Evolutionary conservation across 1,140 invertebrate genomes (phyloP).

Genomic region (Eufriesea mexicana): DNA sequence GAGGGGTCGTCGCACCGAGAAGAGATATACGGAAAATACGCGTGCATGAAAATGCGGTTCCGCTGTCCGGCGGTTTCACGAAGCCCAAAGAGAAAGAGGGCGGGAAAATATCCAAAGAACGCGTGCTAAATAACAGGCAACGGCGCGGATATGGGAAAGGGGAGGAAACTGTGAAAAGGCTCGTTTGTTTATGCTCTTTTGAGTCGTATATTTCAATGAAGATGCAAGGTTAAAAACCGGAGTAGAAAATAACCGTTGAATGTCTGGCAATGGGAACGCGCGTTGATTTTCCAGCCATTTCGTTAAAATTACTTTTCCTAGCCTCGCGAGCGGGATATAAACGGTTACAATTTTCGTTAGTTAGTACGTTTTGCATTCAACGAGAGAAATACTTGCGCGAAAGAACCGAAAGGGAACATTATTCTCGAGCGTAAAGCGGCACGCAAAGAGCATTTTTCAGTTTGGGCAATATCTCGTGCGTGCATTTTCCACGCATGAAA

Average conservation of each 20-base stretch:
- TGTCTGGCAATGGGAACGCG: neutral
- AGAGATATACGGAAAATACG: neutral
- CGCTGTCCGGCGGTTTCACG: neutral
- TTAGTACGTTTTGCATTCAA: neutral
- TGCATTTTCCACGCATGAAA: neutral
- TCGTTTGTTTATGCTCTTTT: slow-evolving; percentile 28
- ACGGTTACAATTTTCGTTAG: neutral
- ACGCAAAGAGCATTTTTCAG: neutral
- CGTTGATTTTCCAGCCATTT: neutral
- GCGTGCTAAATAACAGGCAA: slow-evolving; percentile 6
- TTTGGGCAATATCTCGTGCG: neutral
- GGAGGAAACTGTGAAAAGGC: neutral
- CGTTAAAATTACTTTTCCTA: slow-evolving; percentile 24
- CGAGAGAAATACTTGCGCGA: neutral
- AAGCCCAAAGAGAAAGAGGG: neutral
- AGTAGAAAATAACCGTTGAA: neutral
- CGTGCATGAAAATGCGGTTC: neutral
- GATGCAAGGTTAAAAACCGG: neutral
- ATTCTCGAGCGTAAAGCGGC: neutral
- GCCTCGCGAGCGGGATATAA: neutral
- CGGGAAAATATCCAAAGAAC: neutral
- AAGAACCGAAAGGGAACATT: neutral
- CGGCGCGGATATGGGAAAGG: neutral
- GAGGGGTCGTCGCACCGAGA: neutral
- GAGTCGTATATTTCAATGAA: slow-evolving; percentile 33